Evolutionary conservation across 1,140 invertebrate species (phyloP), one percentile per base, ranked within the genome.

Genomic region (Bombus polaris): DNA sequence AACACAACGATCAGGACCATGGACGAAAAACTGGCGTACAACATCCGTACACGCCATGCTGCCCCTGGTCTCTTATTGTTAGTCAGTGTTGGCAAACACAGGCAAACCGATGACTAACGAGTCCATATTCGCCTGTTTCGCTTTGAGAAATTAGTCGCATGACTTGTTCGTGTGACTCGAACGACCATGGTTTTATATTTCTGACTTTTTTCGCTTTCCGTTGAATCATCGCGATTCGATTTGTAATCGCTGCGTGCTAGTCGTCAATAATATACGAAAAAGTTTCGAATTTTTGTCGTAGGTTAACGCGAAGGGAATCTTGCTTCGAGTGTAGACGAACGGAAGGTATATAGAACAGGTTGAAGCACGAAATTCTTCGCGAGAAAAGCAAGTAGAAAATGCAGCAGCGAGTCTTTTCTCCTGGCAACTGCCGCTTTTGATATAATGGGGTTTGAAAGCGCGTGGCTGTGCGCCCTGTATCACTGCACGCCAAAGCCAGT

Each of bases 31-130:
- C 42, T 37, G n/a, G 25, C 57, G 59, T 62, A 57, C 65, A 42
- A 25, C 28, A 28, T 62, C 10, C 28, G 22, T 37, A 44, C 39
- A 53, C 62, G 28, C 0, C 2, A 0, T 37, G 57, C 32, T 59
- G 65, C 32, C 62, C 28, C 47, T 66, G 13, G 59, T 47, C 59
- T 73, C 47, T 53, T 53, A 53, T 22, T 77, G 65, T 78, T 72
- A 72, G 81, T 89, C 82, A 5, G 1, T 53, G 47, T 53, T 53
- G 18, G 18, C 47, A 53, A 53, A 53, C 47, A 47, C 47, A 53
- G 47, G 18, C 57, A 70, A 66, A 22, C 35, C 47, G 77, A 57
- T 88, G 87, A 89, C 77, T 88, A 88, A 89, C 87, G 74, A 85
- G 75, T 76, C 70, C 71, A 59, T 87, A 66, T 57, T 44, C 32